phyloP scores from a whole-genome alignment of 2,797 vertebrate genomes.

The Artibeus lituratus region DNA sequence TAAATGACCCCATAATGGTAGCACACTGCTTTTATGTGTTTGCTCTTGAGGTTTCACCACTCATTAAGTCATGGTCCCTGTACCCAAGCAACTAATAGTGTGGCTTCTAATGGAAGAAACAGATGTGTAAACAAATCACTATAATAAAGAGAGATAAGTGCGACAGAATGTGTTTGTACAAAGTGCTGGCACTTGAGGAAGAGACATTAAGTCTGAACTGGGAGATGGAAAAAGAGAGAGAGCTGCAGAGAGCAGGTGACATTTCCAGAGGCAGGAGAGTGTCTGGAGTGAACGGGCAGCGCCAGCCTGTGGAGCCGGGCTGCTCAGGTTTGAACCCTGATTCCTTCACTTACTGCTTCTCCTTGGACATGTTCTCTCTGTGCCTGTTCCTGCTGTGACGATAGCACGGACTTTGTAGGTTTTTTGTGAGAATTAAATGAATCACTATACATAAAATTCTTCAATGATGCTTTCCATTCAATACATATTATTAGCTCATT shows the following conservation, averaged over 20 bases:
- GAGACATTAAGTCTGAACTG: neutral
- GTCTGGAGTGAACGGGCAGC: accelerated
- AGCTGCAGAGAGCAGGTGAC: neutral
- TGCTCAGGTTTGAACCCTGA: neutral
- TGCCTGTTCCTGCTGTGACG: neutral
- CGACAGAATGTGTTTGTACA: neutral
- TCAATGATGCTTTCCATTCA: neutral
- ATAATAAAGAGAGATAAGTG: neutral
- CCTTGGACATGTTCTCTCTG: neutral
- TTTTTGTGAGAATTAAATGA: neutral
- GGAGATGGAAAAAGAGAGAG: neutral
- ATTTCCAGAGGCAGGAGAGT: neutral
- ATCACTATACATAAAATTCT: neutral
- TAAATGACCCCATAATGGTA: neutral
- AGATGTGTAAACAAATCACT: conserved; percentile 28
- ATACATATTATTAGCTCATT: neutral
- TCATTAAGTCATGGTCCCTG: neutral
- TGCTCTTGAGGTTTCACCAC: neutral
- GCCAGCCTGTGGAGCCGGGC: neutral
- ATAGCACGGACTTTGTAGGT: neutral
- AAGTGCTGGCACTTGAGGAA: neutral
- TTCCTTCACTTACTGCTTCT: neutral
- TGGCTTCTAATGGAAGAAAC: conserved; percentile 32
- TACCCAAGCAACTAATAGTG: neutral
- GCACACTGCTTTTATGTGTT: neutral